Conservation (phyloP, 2,888 invertebrate species). For the Drosophila neotestacea region DNA sequence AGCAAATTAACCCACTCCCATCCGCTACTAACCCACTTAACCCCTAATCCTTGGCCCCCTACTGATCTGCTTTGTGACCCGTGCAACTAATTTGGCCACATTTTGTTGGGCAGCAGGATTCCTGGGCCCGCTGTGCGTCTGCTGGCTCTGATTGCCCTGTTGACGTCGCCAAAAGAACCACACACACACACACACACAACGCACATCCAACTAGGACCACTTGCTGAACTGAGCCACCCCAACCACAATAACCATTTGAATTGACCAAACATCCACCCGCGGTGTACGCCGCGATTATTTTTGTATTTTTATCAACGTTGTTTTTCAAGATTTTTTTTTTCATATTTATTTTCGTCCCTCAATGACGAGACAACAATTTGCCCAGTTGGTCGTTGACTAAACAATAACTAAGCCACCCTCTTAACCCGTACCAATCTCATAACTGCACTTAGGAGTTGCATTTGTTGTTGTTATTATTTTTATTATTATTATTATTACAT, state of each 20-base stretch:
- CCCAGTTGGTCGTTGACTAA: slow-evolving; percentile 52
- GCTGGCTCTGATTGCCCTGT: slow-evolving; percentile 45
- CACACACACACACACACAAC: neutral
- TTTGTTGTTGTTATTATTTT: slow-evolving; percentile 31
- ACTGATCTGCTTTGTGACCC: slow-evolving; percentile 46
- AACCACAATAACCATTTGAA: neutral
- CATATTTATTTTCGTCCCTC: slow-evolving; percentile 55
- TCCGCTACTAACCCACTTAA: too few species aligned
- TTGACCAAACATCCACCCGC: slow-evolving; percentile 24
- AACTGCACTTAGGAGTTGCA: slow-evolving; percentile 46
- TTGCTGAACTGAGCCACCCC: slow-evolving; percentile 6
- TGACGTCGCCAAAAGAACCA: slow-evolving; percentile 5
- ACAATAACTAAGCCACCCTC: slow-evolving; percentile 5
- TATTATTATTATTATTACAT: slow-evolving; percentile 17
- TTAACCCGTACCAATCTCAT: slow-evolving; percentile 1
- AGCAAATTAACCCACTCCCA: too few species aligned
- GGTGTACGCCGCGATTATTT: slow-evolving; percentile 38
- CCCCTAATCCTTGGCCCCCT: neutral
- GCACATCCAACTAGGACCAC: neutral
- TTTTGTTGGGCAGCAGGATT: slow-evolving; percentile 29
- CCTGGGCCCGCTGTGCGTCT: slow-evolving; percentile 32
- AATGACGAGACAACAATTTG: slow-evolving; percentile 52
- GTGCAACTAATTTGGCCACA: slow-evolving; percentile 59
- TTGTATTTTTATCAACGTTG: slow-evolving; percentile 64
- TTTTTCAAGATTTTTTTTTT: slow-evolving; percentile 35